Conservation (phyloP, 2,797 vertebrate genomes). For the Sorex maritimensis region DNA sequence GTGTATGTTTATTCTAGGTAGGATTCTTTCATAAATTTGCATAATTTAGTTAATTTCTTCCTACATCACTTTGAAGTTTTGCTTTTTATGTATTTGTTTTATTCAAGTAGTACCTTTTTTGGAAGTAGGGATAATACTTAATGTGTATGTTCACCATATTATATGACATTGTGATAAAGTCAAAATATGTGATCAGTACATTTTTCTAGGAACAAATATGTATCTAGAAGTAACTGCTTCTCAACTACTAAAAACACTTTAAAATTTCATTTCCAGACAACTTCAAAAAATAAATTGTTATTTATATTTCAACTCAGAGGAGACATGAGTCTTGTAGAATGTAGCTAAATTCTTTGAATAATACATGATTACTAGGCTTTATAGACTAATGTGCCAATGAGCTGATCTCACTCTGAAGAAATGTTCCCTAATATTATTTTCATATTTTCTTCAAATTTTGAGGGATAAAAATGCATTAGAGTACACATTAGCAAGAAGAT, state of each 20-base stretch:
- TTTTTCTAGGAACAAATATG: slow-evolving; percentile 58
- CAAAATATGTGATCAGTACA: slow-evolving; percentile 51
- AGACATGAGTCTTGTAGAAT: slow-evolving; percentile 43
- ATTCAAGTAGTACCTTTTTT: slow-evolving; percentile 42
- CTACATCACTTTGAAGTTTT: background rate
- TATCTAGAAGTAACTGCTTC: slow-evolving; percentile 67
- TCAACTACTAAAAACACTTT: slow-evolving; percentile 64
- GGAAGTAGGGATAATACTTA: background rate
- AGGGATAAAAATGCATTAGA: slow-evolving; percentile 74
- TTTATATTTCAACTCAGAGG: slow-evolving; percentile 43
- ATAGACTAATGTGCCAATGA: slow-evolving; percentile 71
- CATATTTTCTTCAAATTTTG: slow-evolving; percentile 67
- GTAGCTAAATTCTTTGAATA: slow-evolving; percentile 69
- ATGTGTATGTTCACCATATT: background rate
- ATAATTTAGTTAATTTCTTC: slow-evolving; percentile 51
- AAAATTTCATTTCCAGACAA: slow-evolving; percentile 68
- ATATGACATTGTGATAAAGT: slow-evolving; percentile 11
- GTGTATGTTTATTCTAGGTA: slow-evolving; percentile 31
- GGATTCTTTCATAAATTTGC: slow-evolving; percentile 16
- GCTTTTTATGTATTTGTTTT: slow-evolving; percentile 30
- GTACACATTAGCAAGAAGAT: slow-evolving; percentile 76
- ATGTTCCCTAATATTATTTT: slow-evolving; percentile 52
- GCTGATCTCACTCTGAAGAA: slow-evolving; percentile 75
- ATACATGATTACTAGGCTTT: slow-evolving; percentile 68
- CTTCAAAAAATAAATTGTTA: slow-evolving; percentile 62